Percentiles rank a stretch among this genome's conserved stretches.
These are phyloP conservation scores for Drosophila orena DNA, from an alignment of 1,140 invertebrate genomes.

Conservation along the genomic window DNA sequence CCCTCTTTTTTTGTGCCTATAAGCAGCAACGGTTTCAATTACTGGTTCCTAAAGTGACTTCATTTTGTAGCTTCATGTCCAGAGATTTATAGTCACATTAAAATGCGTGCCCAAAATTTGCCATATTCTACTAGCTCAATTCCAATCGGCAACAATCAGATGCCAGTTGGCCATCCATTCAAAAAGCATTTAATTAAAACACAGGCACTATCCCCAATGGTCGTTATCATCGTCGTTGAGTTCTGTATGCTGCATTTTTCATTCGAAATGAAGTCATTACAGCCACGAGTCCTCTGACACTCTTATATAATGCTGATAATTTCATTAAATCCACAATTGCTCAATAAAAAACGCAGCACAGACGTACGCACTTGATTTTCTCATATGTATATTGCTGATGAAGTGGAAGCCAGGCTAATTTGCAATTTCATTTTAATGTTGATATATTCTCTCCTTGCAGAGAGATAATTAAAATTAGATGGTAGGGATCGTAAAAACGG, in stretches of 20 bases:
- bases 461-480: neutral
- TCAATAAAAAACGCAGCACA: slow-evolving; percentile 4
- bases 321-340: slow-evolving; percentile 30
- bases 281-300: slow-evolving; percentile 1
- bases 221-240: slow-evolving; percentile 4
- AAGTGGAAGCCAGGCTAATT: slow-evolving; percentile 55
- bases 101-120: neutral
- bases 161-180: neutral
- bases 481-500: slow-evolving; percentile 5
- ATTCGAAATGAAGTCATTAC: slow-evolving; percentile 48
- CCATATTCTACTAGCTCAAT: neutral
- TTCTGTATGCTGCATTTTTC: slow-evolving; percentile 27
- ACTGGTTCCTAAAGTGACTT: neutral
- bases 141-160: neutral
- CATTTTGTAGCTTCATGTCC: too few species aligned
- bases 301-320: slow-evolving; percentile 57
- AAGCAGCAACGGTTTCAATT: neutral
- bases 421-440: slow-evolving; percentile 53
- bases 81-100: neutral
- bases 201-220: neutral
- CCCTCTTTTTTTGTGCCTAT: neutral
- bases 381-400: slow-evolving; percentile 69
- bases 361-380: slow-evolving; percentile 7
- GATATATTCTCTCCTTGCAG: slow-evolving; percentile 35
- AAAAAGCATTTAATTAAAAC: slow-evolving; percentile 18